Percentiles rank a stretch among this genome's conserved stretches.
These are phyloP conservation scores for Ondatra zibethicus DNA, from an alignment of 2,113 vertebrate species.

Conservation along the genomic window DNA sequence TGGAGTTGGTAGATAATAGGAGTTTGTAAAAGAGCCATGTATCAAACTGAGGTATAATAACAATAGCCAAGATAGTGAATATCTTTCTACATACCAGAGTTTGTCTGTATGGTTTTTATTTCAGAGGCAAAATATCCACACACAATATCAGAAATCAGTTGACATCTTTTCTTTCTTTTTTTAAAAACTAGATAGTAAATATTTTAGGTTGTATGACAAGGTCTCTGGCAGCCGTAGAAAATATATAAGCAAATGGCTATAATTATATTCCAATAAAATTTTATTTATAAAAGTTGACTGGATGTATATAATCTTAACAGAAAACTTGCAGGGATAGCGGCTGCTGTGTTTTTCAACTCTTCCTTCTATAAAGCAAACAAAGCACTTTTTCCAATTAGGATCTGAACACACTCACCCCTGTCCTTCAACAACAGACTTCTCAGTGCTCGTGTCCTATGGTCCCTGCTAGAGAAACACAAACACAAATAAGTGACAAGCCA, in stretches of 20 bases:
- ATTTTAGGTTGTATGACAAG: not conserved
- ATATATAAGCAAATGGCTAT: slow-evolving; percentile 13
- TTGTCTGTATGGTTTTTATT: not conserved
- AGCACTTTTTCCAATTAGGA: slow-evolving; percentile 65
- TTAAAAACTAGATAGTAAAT: not conserved
- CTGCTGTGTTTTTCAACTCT: slow-evolving; percentile 48
- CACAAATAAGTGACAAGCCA: slow-evolving; percentile 57
- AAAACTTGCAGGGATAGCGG: slow-evolving; percentile 46
- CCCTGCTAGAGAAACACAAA: slow-evolving; percentile 35
- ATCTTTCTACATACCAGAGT: not conserved
- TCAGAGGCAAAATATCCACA: not conserved
- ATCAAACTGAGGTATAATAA: slow-evolving; percentile 24
- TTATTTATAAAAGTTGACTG: slow-evolving; percentile 58
- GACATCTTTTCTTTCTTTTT: not conserved
- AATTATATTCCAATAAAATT: slow-evolving; percentile 36
- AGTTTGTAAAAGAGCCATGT: not conserved
- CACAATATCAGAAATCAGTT: not conserved
- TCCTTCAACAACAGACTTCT: slow-evolving; percentile 36
- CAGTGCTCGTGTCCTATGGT: not conserved
- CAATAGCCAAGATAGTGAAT: not conserved
- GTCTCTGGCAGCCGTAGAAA: slow-evolving; percentile 10
- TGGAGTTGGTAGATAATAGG: not conserved
- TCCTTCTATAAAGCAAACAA: slow-evolving; percentile 51
- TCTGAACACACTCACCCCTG: slow-evolving; percentile 40
- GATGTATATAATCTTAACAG: slow-evolving; percentile 29